Evolutionary conservation across 2,888 invertebrate genomes (phyloP).

Genomic region (Folsomia manolachei): DNA sequence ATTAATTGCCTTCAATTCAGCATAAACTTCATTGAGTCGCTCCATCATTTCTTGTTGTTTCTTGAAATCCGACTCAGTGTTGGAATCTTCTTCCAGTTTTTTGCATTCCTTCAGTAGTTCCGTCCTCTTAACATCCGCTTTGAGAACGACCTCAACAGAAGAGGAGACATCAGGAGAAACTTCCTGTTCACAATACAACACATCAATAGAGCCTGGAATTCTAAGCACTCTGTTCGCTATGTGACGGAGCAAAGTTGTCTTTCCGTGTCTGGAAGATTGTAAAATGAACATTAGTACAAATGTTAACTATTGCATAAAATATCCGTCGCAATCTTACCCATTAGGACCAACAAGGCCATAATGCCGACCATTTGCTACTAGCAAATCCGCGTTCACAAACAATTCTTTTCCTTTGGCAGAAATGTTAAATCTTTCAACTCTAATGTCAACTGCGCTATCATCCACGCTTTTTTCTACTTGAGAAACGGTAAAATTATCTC

Average conservation of each 20-base stretch:
- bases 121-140: slow-evolving; percentile 86
- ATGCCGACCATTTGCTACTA: slow-evolving; percentile 87
- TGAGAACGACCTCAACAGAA: slow-evolving; percentile 89
- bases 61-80: slow-evolving; percentile 57
- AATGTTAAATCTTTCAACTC: slow-evolving; percentile 97
- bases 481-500: slow-evolving; percentile 93
- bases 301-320: too few species aligned
- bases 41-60: slow-evolving; percentile 42
- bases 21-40: slow-evolving; percentile 67
- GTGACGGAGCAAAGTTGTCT: slow-evolving; percentile 93
- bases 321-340: too few species aligned
- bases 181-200: slow-evolving; percentile 96
- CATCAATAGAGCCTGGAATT: slow-evolving; percentile 93
- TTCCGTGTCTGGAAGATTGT: slow-evolving; percentile 73
- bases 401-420: slow-evolving; percentile 95
- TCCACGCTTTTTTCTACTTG: slow-evolving; percentile 62
- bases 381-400: slow-evolving; percentile 90
- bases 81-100: slow-evolving; percentile 68
- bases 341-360: slow-evolving; percentile 99
- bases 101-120: slow-evolving; percentile 78
- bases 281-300: slow-evolving; percentile 20
- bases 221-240: slow-evolving; percentile 84
- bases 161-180: slow-evolving; percentile 90
- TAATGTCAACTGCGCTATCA: slow-evolving; percentile 95
- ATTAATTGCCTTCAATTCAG: slow-evolving; percentile 91